Evolutionary conservation across 1,140 invertebrate species (phyloP), one percentile per base, ranked within the genome.

Genomic region (Phymastichus coffea): DNA sequence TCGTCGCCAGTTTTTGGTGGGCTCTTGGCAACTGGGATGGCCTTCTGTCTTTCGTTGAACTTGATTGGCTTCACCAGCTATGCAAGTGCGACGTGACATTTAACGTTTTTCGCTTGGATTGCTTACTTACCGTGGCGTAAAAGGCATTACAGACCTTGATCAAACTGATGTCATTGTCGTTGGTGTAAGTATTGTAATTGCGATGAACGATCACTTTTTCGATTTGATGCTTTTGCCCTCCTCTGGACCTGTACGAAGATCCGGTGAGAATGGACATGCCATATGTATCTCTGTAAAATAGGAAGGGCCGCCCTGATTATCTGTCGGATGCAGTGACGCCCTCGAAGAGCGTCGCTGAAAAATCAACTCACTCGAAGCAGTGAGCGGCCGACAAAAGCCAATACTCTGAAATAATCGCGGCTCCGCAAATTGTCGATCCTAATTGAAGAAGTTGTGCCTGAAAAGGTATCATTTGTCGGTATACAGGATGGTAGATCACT

Each of bases 371-470:
- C 60, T 38, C 35, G 23, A 64, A 47, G 41, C 63, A 64, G 14
- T 64, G 58, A 53, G 54, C 57, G 7, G 63, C 63, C 1, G 63
- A 54, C 8, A 61, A 14, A 12, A 64, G 51, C 63, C 63, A 64
- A 4, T 47, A 25, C 4, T 57, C 41, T 26, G 54, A 52, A 22
- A 64, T 54, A 3, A 64, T 64, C 9, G 54, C 15, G 17, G 54
- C 63, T 17, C 63, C 63, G 30, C 63, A 61, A 22, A 47, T 57
- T 8, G 40, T 25, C 2, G 20, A n/a, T 25, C 54, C 63, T 7
- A 19, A 20, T 30, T 64, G 57, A 40, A 44, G 12, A 48, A 64
- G 15, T 26, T 48, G 44, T 10, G 63, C 58, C 63, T 64, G 26
- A 12, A 33, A 37, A 44, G 37, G 19, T 14, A 10, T 25, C 9